Conservation (phyloP, 2,888 invertebrate species). For the Catocala nupta region DNA sequence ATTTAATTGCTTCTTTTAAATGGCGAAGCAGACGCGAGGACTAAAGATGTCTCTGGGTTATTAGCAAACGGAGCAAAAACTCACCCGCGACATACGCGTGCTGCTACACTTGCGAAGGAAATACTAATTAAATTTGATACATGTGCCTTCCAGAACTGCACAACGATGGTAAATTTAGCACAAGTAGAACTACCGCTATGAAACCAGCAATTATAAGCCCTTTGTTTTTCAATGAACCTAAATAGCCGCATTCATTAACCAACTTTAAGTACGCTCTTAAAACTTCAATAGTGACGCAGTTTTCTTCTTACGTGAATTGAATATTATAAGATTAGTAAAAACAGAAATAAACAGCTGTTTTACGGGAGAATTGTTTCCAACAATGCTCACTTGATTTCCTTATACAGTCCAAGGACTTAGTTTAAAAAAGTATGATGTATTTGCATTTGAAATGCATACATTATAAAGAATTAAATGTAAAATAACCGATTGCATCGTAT, state of each 20-base stretch:
- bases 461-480: slow-evolving; percentile 63
- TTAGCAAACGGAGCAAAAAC: slow-evolving; percentile 53
- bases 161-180: slow-evolving; percentile 34
- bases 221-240: slow-evolving; percentile 34
- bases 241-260: slow-evolving; percentile 35
- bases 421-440: slow-evolving; percentile 21
- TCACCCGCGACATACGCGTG: slow-evolving; percentile 42
- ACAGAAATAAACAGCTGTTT: slow-evolving; percentile 22
- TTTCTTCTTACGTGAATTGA: slow-evolving; percentile 38
- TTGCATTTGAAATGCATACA: slow-evolving; percentile 44
- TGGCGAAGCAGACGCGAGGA: slow-evolving; percentile 35
- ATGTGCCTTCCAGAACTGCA: slow-evolving; percentile 25
- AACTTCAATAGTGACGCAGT: slow-evolving; percentile 42
- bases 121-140: slow-evolving; percentile 53
- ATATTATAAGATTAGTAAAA: slow-evolving; percentile 29
- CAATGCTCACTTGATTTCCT: slow-evolving; percentile 33
- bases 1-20: slow-evolving; percentile 58
- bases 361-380: slow-evolving; percentile 22
- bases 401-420: slow-evolving; percentile 34
- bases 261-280: slow-evolving; percentile 25
- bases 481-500: slow-evolving; percentile 66
- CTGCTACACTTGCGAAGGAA: slow-evolving; percentile 48
- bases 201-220: slow-evolving; percentile 25
- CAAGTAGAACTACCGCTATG: slow-evolving; percentile 25
- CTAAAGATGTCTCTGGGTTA: slow-evolving; percentile 55